Evolutionary conservation across 2,797 vertebrate species (phyloP), one percentile per base, ranked within the genome.

Genomic region (Onychomys arenicola): DNA sequence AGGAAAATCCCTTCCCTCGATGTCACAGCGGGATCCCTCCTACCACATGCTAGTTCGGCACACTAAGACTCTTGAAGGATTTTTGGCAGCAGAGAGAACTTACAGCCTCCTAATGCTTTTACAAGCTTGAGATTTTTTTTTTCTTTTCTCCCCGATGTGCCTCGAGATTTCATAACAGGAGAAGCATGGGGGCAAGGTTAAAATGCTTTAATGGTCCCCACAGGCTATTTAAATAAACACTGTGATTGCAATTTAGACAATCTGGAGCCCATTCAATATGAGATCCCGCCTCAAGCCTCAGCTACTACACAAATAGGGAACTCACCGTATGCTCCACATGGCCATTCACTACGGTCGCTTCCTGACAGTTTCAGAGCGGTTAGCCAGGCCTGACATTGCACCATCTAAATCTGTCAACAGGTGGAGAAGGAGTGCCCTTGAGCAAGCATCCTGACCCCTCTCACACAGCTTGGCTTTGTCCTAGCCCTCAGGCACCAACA

Each of bases 321-420:
- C 98, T 98, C 98, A 97, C 76, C 94, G 98, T 97, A 94, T 85
- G 97, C 96, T 75, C 40, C 37, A 21, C 69, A 43, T 6, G 27
- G 29, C 69, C 69, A 29, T 59, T 61, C 23, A 61, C 69, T 46
- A 34, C 27, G 34, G 37, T 2, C 32, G 52, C 86, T 59, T 89
- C 71, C 67, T 59, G 49, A 57, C n/a, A 29, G 85, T 55, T 46
- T 55, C 67, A 55, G 86, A 40, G 52, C 7, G 86, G 98, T 87
- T 83, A 96, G 95, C 63, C 63, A 88, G 95, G 93, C 92, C 98
- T 92, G 93, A 97, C 97, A 97, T 95, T 89, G 97, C 98, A 98
- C 97, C 97, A 97, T 98, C 97, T 97, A 98, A 97, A 98, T 98
- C 98, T 98, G 98, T 98, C 98, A 98, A 97, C 98, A 98, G 97